phyloP scores from a whole-genome alignment of 1,140 invertebrate genomes.

The Limonius californicus region DNA sequence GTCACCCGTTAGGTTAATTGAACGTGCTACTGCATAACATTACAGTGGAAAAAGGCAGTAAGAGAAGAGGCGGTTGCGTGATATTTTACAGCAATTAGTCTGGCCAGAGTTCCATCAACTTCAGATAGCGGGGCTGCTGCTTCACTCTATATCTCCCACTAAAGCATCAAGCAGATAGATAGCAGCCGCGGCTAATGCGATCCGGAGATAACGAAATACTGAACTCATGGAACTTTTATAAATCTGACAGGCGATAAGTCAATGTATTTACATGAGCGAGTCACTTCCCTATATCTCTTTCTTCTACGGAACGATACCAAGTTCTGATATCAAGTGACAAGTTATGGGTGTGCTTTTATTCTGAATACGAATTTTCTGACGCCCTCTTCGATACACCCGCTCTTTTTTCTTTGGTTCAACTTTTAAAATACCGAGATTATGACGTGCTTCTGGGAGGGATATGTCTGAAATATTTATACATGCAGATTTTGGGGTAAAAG shows the following conservation, averaged over 20 bases:
- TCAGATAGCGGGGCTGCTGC: conserved; percentile 18
- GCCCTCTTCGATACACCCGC: no score
- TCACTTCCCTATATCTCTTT: conserved; percentile 19
- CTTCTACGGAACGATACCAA: conserved; percentile 16
- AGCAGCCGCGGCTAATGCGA: conserved; percentile 34
- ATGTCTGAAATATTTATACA: no score
- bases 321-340: conserved; percentile 13
- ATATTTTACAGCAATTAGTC: conserved; percentile 33
- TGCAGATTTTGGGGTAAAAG: no score
- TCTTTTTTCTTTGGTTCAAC: no score
- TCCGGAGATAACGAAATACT: conserved; percentile 35
- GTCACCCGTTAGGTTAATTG: conserved; percentile 2
- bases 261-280: conserved; percentile 32
- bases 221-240: conserved; percentile 34
- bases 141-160: conserved; percentile 22
- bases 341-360: no score
- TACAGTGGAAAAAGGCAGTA: not conserved
- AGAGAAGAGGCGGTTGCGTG: conserved; percentile 8
- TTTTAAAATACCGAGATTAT: no score
- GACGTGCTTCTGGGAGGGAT: no score
- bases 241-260: conserved; percentile 36
- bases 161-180: conserved; percentile 16
- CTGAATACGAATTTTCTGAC: no score
- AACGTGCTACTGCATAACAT: conserved; percentile 7
- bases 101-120: conserved; percentile 24